These are phyloP conservation scores for Hypotaenidia okinawae DNA, from an alignment of 2,797 vertebrate genomes.

Conservation along the genomic window DNA sequence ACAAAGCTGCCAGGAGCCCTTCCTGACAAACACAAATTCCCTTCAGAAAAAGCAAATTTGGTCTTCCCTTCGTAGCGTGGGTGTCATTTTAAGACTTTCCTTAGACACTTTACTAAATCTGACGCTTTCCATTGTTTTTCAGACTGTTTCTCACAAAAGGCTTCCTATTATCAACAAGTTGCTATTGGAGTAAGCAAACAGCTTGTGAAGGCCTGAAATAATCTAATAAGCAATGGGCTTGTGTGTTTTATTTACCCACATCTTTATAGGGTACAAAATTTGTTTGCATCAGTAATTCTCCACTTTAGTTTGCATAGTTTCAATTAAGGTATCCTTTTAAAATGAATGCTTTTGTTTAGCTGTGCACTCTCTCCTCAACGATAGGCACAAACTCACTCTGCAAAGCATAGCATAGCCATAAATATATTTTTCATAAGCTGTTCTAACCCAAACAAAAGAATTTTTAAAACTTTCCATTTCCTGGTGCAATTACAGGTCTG, in stretches of 20 bases:
- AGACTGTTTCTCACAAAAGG: slow-evolving; percentile 69
- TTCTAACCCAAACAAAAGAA: not conserved
- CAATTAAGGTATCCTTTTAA: not conserved
- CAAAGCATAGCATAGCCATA: not conserved
- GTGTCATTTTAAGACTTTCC: slow-evolving; percentile 82
- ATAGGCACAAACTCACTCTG: not conserved
- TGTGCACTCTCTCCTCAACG: not conserved
- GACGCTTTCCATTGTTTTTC: slow-evolving; percentile 78
- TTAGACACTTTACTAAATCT: slow-evolving; percentile 83
- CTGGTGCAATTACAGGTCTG: not conserved
- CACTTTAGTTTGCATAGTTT: slow-evolving; percentile 18
- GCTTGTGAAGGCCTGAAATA: slow-evolving; percentile 72
- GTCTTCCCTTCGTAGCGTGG: slow-evolving; percentile 80
- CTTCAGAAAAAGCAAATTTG: slow-evolving; percentile 88
- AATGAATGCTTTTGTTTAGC: not conserved
- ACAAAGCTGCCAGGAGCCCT: slow-evolving; percentile 93
- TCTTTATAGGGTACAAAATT: slow-evolving; percentile 40
- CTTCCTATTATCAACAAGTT: slow-evolving; percentile 82
- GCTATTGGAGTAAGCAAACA: slow-evolving; percentile 76
- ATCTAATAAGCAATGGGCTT: slow-evolving; percentile 60
- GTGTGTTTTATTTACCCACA: slow-evolving; percentile 33
- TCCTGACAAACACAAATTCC: slow-evolving; percentile 91
- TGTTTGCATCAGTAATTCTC: slow-evolving; percentile 60
- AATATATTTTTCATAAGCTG: not conserved
- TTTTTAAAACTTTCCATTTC: not conserved